These are phyloP conservation scores for Agrypnus murinus DNA, from an alignment of 2,888 invertebrate species.

Conservation along the genomic window DNA sequence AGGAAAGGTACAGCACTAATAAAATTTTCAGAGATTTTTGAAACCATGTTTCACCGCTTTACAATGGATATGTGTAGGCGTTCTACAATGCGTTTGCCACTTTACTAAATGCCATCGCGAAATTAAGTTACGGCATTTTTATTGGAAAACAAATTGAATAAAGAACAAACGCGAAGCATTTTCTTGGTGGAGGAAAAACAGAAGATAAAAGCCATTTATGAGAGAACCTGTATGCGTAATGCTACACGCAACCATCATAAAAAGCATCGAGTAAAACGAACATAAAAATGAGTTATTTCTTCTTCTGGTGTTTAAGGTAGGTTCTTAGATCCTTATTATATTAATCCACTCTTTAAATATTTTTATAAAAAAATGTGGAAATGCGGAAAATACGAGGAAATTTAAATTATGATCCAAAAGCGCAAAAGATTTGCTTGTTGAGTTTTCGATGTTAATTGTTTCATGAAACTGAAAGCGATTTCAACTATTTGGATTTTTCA, in stretches of 20 bases:
- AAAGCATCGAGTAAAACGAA: slow-evolving; percentile 13
- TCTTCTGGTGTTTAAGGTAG: background rate
- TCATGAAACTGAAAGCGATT: no score
- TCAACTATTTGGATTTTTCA: no score
- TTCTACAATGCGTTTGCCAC: slow-evolving; percentile 32
- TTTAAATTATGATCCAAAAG: no score
- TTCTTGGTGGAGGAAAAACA: slow-evolving; percentile 21
- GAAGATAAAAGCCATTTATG: slow-evolving; percentile 32
- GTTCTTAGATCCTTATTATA: slow-evolving; percentile 27
- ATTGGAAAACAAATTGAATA: slow-evolving; percentile 37
- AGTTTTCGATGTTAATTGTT: no score
- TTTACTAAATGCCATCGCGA: slow-evolving; percentile 31
- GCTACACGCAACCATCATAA: slow-evolving; percentile 37
- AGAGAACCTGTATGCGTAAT: slow-evolving; percentile 32
- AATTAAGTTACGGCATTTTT: slow-evolving; percentile 38
- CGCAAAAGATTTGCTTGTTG: no score
- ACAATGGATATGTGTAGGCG: slow-evolving; percentile 25
- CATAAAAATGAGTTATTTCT: slow-evolving; percentile 35
- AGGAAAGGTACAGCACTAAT: background rate
- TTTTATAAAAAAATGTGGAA: slow-evolving; percentile 7
- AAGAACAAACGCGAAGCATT: slow-evolving; percentile 29
- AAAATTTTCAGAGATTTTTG: slow-evolving; percentile 15
- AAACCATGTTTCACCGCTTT: slow-evolving; percentile 5
- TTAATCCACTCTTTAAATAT: slow-evolving; percentile 11
- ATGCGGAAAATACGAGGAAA: background rate